phyloP scores from a whole-genome alignment of 2,113 vertebrate genomes.

The Chrysochloris asiatica region DNA sequence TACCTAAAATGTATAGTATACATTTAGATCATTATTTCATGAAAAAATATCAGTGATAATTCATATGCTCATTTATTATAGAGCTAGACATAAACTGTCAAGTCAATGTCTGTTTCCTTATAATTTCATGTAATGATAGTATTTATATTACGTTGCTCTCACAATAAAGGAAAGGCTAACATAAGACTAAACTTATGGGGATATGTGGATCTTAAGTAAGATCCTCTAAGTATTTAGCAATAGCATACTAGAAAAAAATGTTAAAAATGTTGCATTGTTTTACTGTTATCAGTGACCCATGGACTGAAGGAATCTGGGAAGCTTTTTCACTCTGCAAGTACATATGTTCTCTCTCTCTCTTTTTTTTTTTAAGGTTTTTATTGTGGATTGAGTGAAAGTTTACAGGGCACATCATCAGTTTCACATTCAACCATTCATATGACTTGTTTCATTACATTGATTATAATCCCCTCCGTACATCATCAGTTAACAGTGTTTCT shows the following conservation, averaged over 20 bases:
- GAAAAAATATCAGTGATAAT: not conserved
- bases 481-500: no score
- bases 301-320: not conserved
- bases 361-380: no score
- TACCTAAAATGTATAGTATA: not conserved
- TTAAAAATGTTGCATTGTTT: not conserved
- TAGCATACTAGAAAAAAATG: not conserved
- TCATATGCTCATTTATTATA: not conserved
- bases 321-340: fast-evolving
- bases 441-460: no score
- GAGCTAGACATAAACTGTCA: not conserved
- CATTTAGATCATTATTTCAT: not conserved
- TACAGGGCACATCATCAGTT: no score
- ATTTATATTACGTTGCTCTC: not conserved
- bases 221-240: not conserved
- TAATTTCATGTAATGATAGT: not conserved
- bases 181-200: not conserved
- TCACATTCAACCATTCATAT: no score
- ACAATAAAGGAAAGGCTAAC: not conserved
- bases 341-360: no score
- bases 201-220: not conserved
- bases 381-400: no score
- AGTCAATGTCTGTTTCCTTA: not conserved
- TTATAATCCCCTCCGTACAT: no score
- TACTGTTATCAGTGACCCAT: not conserved